A percentile compares a stretch with the other conserved stretches of the same genome.
phyloP scores from a whole-genome alignment of 2,888 invertebrate genomes.

The Erebia epiphron region DNA sequence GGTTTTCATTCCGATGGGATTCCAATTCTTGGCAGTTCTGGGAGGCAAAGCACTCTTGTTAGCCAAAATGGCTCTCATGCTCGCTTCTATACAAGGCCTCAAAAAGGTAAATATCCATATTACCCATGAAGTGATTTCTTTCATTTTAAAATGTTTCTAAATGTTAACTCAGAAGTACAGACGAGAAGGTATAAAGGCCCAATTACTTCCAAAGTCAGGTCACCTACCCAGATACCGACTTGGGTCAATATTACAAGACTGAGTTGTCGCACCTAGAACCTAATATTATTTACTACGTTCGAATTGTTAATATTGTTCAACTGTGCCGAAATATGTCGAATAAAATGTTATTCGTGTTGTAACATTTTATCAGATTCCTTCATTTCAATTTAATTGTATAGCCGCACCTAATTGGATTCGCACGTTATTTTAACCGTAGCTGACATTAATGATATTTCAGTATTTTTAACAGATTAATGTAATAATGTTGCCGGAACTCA shows the following conservation, averaged over 20 bases:
- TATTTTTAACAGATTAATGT: constrained; percentile 10
- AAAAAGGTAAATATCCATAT: constrained; percentile 83
- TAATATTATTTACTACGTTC: no score
- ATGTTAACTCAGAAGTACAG: background rate
- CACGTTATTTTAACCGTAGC: constrained; percentile 26
- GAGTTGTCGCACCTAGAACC: background rate
- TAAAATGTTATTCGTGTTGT: constrained; percentile 2
- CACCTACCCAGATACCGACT: no score
- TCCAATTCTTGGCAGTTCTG: constrained; percentile 91
- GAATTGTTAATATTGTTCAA: background rate
- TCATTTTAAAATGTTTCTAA: background rate
- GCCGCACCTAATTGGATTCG: constrained; percentile 28
- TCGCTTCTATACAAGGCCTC: constrained; percentile 91
- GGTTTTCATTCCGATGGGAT: constrained; percentile 91
- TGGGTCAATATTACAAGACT: background rate
- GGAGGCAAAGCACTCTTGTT: constrained; percentile 91
- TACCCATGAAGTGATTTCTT: background rate
- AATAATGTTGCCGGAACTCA: constrained; percentile 24
- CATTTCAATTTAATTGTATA: constrained; percentile 28
- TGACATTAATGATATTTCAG: constrained; percentile 21
- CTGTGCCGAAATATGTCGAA: background rate
- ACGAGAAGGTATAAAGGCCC: background rate
- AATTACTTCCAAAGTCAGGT: background rate
- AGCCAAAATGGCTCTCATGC: constrained; percentile 91
- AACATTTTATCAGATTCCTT: constrained; percentile 12